A percentile compares a stretch with the other conserved stretches of the same genome.
Conservation (phyloP, 2,797 vertebrate genomes). For the Euthynnus affinis region DNA sequence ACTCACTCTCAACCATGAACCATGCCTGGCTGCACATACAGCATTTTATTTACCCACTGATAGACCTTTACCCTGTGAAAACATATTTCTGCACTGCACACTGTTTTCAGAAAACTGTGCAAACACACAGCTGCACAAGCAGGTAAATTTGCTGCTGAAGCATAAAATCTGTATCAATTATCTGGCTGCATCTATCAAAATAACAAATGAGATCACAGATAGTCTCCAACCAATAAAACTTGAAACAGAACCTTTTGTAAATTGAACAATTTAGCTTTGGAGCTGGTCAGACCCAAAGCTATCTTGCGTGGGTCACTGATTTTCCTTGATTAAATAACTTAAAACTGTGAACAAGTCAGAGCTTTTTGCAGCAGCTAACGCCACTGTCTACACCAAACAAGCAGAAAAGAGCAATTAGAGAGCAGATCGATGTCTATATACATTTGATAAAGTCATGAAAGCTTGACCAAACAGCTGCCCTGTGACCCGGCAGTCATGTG, state of each 20-base stretch:
- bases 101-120: conserved; percentile 27
- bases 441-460: conserved; percentile 50
- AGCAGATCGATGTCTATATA: conserved; percentile 22
- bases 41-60: conserved; percentile 59
- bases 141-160: conserved; percentile 42
- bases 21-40: conserved; percentile 40
- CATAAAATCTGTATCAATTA: conserved; percentile 41
- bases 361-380: conserved; percentile 15
- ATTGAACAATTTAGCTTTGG: conserved; percentile 8
- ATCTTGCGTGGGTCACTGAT: conserved; percentile 5
- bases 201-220: conserved; percentile 16
- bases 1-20: conserved; percentile 28
- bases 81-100: conserved; percentile 43
- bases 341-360: conserved; percentile 1
- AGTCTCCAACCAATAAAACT: background rate
- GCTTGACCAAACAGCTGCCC: conserved; percentile 59
- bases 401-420: conserved; percentile 39
- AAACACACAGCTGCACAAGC: background rate
- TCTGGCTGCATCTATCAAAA: conserved; percentile 22
- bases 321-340: conserved; percentile 20
- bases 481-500: conserved; percentile 68
- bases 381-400: background rate
- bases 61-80: conserved; percentile 67
- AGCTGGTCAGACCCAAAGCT: background rate
- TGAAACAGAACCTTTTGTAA: background rate